Conservation (phyloP, 2,797 vertebrate genomes). For the Sebastolobus altivelis region DNA sequence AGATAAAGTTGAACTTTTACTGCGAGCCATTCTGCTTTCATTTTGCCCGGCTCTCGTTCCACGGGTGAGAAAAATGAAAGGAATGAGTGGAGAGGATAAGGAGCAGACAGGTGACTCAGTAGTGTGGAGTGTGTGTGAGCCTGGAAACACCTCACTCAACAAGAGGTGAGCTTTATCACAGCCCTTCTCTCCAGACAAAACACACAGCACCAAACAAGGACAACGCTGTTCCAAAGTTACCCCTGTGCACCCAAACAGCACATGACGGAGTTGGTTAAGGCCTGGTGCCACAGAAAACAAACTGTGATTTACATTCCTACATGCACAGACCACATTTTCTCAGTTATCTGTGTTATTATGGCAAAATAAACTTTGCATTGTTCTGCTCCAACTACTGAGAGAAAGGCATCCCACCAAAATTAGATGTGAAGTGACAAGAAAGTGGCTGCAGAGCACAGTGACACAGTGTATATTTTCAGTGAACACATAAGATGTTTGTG, state of each 20-base stretch:
- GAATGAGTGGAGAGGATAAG: slow-evolving; percentile 57
- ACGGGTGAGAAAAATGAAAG: slow-evolving; percentile 45
- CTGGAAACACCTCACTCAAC: slow-evolving; percentile 67
- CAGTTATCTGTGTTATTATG: slow-evolving; percentile 59
- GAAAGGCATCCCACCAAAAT: slow-evolving; percentile 47
- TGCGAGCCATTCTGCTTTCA: slow-evolving; percentile 9
- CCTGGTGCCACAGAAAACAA: slow-evolving; percentile 66
- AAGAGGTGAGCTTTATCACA: slow-evolving; percentile 69
- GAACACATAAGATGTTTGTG: slow-evolving; percentile 57
- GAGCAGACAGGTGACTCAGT: slow-evolving; percentile 61
- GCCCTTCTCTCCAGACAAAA: slow-evolving; percentile 73
- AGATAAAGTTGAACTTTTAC: slow-evolving; percentile 39
- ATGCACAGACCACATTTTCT: slow-evolving; percentile 60
- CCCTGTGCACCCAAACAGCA: slow-evolving; percentile 59
- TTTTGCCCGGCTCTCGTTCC: slow-evolving; percentile 9
- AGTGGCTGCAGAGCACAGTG: slow-evolving; percentile 41
- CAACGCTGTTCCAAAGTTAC: slow-evolving; percentile 57
- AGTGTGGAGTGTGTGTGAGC: slow-evolving; percentile 38
- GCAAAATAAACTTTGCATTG: slow-evolving; percentile 67
- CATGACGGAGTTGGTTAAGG: slow-evolving; percentile 52
- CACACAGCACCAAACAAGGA: slow-evolving; percentile 75
- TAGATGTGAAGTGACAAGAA: slow-evolving; percentile 50
- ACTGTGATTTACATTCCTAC: slow-evolving; percentile 69
- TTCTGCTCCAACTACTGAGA: slow-evolving; percentile 59
- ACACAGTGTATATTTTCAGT: slow-evolving; percentile 42